Evolutionary conservation across 2,888 invertebrate species (phyloP), one percentile per base, ranked within the genome.

Genomic region (Notocelia uddmanniana): DNA sequence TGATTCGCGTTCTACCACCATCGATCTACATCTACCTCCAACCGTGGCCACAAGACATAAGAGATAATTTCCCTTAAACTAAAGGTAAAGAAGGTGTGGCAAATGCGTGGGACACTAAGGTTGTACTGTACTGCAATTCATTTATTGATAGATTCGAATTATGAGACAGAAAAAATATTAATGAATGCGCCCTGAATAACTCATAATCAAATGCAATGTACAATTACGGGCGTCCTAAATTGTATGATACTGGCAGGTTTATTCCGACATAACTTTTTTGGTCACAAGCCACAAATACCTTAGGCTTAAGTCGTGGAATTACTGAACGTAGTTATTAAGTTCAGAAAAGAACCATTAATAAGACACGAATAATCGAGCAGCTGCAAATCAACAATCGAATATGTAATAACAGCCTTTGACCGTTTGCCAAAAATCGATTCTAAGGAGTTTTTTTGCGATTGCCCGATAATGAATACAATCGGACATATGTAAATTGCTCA

Each of bases 31-130:
- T 59, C 58, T 26, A 79, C 62, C 69, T 71, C 69, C 75, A 57
- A 19, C 62, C 60, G 50, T 83, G 82, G 77, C 57, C 10, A 66
- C 67, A 74, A 45, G 71, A 1, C 21, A 75, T 81, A 86, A 77
- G 75, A 79, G 74, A 64, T 48, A 81, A 77, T 80, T 79, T 85
- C 52, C 70, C 59, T 15, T 74, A 66, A 64, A 54, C 23, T 45
- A 57, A 50, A 8, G 73, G 11, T 60, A 64, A 21, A 62, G 66
- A 41, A 60, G 54, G 41, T 34, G 60, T 63, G 72, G 62, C 11
- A 60, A 74, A 15, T 45, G 86, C 89, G 91, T 91, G 90, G 89
- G 90, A 90, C 87, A 86, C 76, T 79, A 82, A 89, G 89, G 89
- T 87, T 89, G 87, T 82, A 86, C 85, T 89, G 87, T 82, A 86